A percentile compares a stretch with the other conserved stretches of the same genome.
These are phyloP conservation scores for Bradypodion pumilum DNA, from an alignment of 2,797 vertebrate genomes.

Conservation along the genomic window DNA sequence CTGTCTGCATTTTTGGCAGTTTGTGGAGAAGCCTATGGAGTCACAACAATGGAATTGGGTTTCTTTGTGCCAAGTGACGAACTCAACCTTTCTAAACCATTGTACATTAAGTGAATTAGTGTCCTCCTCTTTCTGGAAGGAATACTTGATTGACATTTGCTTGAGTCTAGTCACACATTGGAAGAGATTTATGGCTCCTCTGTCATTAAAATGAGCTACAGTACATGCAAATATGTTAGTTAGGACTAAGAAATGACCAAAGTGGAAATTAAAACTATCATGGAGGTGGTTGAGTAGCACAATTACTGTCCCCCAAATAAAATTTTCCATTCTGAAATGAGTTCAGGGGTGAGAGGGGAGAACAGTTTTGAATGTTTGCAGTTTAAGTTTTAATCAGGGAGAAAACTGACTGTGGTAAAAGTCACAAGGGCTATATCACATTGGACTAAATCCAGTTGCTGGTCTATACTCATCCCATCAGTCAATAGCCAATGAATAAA, in stretches of 20 bases:
- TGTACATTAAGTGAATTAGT: not conserved
- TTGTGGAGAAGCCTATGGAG: not conserved
- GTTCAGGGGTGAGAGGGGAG: not conserved
- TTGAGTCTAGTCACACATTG: not conserved
- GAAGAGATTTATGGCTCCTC: not conserved
- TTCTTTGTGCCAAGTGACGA: not conserved
- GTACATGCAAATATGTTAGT: not conserved
- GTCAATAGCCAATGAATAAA: not conserved
- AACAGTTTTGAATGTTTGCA: not conserved
- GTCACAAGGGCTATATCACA: not conserved
- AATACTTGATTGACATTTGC: not conserved
- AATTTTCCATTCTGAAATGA: not conserved
- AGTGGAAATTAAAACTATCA: not conserved
- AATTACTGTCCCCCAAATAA: not conserved
- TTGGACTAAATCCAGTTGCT: not conserved
- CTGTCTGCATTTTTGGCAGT: constrained; percentile 2
- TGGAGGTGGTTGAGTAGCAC: not conserved
- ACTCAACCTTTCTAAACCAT: not conserved
- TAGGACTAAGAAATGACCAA: not conserved
- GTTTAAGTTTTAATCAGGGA: not conserved
- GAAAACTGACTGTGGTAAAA: not conserved
- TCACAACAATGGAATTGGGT: not conserved
- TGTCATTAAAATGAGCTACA: not conserved
- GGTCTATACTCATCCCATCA: not conserved
- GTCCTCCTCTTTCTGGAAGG: not conserved